Evolutionary conservation across 2,888 invertebrate species (phyloP).

Genomic region (Poecilobothrus nobilitatus): DNA sequence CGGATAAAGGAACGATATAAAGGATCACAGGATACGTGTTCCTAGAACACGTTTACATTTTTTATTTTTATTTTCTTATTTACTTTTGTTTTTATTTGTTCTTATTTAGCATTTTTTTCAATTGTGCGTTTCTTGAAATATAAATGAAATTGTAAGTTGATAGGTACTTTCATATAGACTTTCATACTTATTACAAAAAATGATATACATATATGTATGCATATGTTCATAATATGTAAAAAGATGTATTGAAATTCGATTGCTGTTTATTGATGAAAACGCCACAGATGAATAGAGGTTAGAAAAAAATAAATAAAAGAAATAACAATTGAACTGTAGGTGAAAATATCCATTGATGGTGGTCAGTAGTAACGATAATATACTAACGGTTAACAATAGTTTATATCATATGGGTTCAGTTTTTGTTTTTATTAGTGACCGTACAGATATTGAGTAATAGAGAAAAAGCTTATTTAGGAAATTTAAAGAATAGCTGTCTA

Average conservation of each 20-base stretch:
- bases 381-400: no score
- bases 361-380: neutral
- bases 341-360: neutral
- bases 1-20: neutral
- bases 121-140: neutral
- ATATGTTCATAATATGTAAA: neutral
- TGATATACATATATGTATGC: neutral
- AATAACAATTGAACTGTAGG: neutral
- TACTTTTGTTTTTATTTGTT: neutral
- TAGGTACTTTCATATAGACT: neutral
- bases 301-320: neutral
- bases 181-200: no score
- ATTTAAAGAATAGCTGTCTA: no score
- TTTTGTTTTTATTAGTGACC: no score
- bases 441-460: no score
- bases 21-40: constrained; percentile 6
- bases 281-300: neutral
- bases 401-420: no score
- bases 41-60: neutral
- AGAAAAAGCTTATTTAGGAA: no score
- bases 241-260: neutral
- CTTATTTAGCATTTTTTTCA: neutral
- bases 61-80: neutral
- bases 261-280: neutral
- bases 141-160: neutral